These are phyloP conservation scores for Melanotaenia nigrans DNA, from an alignment of 2,797 vertebrate genomes.

Conservation along the genomic window DNA sequence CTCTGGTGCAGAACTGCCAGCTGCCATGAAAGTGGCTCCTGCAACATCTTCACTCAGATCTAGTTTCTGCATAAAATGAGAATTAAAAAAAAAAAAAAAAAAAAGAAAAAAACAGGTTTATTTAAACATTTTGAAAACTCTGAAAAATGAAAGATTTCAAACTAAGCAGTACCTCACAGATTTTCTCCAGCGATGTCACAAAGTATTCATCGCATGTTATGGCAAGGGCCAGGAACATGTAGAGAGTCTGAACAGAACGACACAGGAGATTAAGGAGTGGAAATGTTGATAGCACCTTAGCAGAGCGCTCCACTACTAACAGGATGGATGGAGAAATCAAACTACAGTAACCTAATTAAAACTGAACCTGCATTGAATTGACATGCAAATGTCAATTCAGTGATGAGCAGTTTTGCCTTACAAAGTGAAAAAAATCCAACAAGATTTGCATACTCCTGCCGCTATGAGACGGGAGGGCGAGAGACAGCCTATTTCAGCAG, in stretches of 20 bases:
- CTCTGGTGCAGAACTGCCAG: slow-evolving; percentile 97
- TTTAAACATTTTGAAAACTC: background rate
- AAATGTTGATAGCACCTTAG: background rate
- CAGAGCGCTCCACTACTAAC: slow-evolving; percentile 3
- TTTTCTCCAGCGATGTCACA: slow-evolving; percentile 96
- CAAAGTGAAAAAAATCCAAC: slow-evolving; percentile 7
- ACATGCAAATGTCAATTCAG: slow-evolving; percentile 25
- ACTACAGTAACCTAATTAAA: slow-evolving; percentile 20
- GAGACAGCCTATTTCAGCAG: slow-evolving; percentile 48
- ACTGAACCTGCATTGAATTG: slow-evolving; percentile 15
- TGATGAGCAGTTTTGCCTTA: background rate
- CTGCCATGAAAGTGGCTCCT: slow-evolving; percentile 99
- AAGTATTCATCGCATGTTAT: slow-evolving; percentile 98
- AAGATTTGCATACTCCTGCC: slow-evolving; percentile 1
- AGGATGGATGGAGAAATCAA: slow-evolving; percentile 29
- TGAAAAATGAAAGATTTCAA: background rate
- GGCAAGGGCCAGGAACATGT: slow-evolving; percentile 98
- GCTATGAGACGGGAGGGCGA: background rate
- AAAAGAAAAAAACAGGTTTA: background rate
- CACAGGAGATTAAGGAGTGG: background rate
- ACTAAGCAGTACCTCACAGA: slow-evolving; percentile 90
- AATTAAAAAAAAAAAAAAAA: too few species aligned
- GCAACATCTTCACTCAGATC: slow-evolving; percentile 97
- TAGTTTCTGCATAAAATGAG: slow-evolving; percentile 85
- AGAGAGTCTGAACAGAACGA: slow-evolving; percentile 86